These are phyloP conservation scores for Macaria liturata DNA, from an alignment of 2,888 invertebrate genomes.

Conservation along the genomic window DNA sequence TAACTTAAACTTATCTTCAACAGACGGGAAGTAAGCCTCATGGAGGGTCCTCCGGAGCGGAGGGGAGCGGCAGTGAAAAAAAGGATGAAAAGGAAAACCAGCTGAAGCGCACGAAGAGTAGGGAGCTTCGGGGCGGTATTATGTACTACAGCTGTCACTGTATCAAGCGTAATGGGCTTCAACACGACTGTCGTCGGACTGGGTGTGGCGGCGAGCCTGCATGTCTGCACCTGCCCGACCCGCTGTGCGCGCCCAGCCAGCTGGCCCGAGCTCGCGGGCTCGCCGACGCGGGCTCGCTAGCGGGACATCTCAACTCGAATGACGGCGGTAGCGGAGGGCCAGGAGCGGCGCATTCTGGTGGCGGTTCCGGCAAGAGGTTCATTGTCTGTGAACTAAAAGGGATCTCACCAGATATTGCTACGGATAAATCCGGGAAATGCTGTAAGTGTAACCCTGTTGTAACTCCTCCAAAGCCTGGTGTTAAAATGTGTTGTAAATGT, in stretches of 20 bases:
- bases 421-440: slow-evolving; percentile 57
- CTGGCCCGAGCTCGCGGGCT: slow-evolving; percentile 73
- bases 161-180: slow-evolving; percentile 83
- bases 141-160: slow-evolving; percentile 84
- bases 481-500: too few relatives aligned
- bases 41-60: slow-evolving; percentile 50
- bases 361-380: slow-evolving; percentile 64
- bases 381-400: slow-evolving; percentile 76
- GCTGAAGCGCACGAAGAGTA: slow-evolving; percentile 74
- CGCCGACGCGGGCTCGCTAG: slow-evolving; percentile 64
- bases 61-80: slow-evolving; percentile 66
- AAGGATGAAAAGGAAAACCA: slow-evolving; percentile 71
- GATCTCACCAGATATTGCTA: slow-evolving; percentile 52
- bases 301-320: slow-evolving; percentile 54
- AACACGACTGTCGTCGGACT: slow-evolving; percentile 82
- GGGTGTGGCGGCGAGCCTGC: slow-evolving; percentile 79
- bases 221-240: slow-evolving; percentile 80
- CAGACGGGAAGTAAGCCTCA: slow-evolving; percentile 58
- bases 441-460: slow-evolving; percentile 62
- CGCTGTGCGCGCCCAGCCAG: slow-evolving; percentile 80
- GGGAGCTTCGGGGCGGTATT: slow-evolving; percentile 80
- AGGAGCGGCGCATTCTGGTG: slow-evolving; percentile 40
- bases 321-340: slow-evolving; percentile 45
- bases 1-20: slow-evolving; percentile 32
- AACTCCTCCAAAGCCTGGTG: slow-evolving; percentile 26